Base-by-base conservation (phyloP, 2,797 vertebrate species). In the Adelosebastes latens region DNA sequence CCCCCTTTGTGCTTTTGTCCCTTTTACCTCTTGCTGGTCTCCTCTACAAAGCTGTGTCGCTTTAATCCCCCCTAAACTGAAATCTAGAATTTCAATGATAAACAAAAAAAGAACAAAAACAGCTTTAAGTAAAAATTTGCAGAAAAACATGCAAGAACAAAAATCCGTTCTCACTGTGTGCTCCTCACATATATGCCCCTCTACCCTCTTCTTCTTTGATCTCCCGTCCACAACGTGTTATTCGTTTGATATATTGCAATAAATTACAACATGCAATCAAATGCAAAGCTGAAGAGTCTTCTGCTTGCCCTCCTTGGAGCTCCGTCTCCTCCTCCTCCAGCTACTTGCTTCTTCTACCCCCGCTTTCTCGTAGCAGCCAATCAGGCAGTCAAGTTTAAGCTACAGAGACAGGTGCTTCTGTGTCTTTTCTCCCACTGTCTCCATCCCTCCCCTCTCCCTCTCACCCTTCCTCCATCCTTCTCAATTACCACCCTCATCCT, bases 401-500 rank as follows among this genome's bases (percentile, higher is more conserved):
- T 4, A 63, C 13, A 55, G 8, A 68, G 7, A 68, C 24, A 69
- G 32, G 29, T 75, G 62, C 60, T 52, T 52, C 22, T 64, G 9
- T 77, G 68, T 72, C 58, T 66, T 36, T 59, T 34, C 25, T 29
- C 32, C 58, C 58, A 56, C 8, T 4, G 2, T 56, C 25, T 80
- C 24, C 67, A 66, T 72, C 24, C 46, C 13, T 39, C 4, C 9
- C 53, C n/a, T 36, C 63, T 52, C 20, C 59, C 52, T 42, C 72
- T 72, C 52, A 60, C n/a, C 67, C 73, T 66, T 83, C 73, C 56
- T 72, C 60, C 16, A 79, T 68, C 31, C 53, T 46, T 58, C 78
- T 84, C 74, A 82, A 66, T 79, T 78, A 61, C 68, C 59, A 73
- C 75, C 69, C 39, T 79, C 62, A 75, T 82, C 73, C 71, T 82